Conservation (phyloP, 2,888 invertebrate genomes). For the Cataglyphis rosenhaueri region DNA sequence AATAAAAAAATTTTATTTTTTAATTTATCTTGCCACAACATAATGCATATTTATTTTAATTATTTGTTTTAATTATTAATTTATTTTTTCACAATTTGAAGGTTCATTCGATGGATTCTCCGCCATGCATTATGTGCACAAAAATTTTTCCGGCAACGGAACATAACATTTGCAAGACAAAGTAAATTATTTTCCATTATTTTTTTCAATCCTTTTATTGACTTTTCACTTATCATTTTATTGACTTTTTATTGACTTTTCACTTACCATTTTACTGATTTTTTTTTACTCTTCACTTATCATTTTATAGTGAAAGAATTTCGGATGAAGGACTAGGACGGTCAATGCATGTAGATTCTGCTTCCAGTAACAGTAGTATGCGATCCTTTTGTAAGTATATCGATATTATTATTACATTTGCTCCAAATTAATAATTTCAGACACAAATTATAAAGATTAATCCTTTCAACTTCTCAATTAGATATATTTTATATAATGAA, state of each 20-base stretch:
- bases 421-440: not conserved
- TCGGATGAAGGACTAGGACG: conserved; percentile 79
- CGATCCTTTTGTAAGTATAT: conserved; percentile 76
- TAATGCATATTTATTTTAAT: not conserved
- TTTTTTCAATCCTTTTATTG: not conserved
- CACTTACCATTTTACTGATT: conserved; percentile 9
- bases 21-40: conserved; percentile 26
- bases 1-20: not conserved
- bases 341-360: conserved; percentile 75
- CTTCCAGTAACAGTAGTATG: conserved; percentile 76
- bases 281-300: not conserved
- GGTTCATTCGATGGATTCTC: conserved; percentile 86
- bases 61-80: not conserved
- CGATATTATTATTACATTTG: not conserved
- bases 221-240: conserved; percentile 12
- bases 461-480: not conserved
- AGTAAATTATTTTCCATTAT: conserved; percentile 69
- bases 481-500: not conserved
- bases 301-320: conserved; percentile 76
- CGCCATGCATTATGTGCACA: conserved; percentile 85
- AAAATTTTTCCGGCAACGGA: conserved; percentile 84
- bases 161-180: conserved; percentile 76
- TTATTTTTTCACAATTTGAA: conserved; percentile 61
- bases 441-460: not conserved
- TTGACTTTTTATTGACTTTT: not conserved